Conservation (phyloP, 2,113 vertebrate genomes). For the Hucho hucho region DNA sequence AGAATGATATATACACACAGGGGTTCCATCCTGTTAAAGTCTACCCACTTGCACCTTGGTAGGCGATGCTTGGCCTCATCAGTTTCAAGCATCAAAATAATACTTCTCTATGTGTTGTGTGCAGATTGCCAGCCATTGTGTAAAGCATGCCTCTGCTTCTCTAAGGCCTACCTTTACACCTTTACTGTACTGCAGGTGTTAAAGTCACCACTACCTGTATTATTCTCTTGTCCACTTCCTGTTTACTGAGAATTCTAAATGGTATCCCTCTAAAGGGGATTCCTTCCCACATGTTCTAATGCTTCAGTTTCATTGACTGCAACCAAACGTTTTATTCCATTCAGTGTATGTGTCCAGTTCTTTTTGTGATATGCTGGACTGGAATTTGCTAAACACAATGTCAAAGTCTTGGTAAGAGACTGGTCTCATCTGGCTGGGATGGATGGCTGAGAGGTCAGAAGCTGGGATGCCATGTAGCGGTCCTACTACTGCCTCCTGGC, state of each 20-base stretch:
- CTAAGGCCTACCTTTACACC: constrained; percentile 78
- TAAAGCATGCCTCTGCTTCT: constrained; percentile 79
- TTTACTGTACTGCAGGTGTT: constrained; percentile 58
- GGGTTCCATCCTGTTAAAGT: constrained; percentile 83
- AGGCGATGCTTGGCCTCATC: constrained; percentile 81
- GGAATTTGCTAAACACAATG: constrained; percentile 99
- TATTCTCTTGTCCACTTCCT: constrained; percentile 75
- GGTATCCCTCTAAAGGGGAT: constrained; percentile 11
- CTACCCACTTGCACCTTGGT: constrained; percentile 80
- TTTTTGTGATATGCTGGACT: constrained; percentile 99
- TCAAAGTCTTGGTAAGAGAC: constrained; percentile 99
- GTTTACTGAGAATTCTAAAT: constrained; percentile 72
- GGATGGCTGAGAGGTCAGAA: constrained; percentile 90
- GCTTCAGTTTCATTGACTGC: constrained; percentile 85
- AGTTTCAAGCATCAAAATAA: constrained; percentile 78
- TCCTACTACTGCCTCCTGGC: constrained; percentile 94
- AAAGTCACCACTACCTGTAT: constrained; percentile 74
- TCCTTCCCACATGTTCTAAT: neutral
- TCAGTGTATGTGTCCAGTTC: constrained; percentile 97
- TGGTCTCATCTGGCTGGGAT: constrained; percentile 95
- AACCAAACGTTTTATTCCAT: constrained; percentile 99
- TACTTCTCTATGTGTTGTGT: constrained; percentile 78
- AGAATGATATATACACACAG: constrained; percentile 90
- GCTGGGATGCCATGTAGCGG: constrained; percentile 90
- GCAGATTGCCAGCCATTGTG: constrained; percentile 77